Conservation (phyloP, 2,888 invertebrate genomes). For the Trissonchulus sp. region DNA sequence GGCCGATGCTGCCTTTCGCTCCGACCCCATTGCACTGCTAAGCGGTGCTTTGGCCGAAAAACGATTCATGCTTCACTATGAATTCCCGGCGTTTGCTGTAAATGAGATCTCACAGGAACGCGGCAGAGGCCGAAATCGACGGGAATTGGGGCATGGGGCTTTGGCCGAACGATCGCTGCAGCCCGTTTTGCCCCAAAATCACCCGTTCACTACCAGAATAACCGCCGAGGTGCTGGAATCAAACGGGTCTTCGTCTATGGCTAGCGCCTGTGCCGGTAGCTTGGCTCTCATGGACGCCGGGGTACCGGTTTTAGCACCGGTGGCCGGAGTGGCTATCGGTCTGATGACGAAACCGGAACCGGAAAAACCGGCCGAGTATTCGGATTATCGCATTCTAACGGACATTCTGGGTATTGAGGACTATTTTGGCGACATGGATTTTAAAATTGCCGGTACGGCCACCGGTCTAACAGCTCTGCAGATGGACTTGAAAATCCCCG, state of each 20-base stretch:
- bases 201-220: slow-evolving; percentile 80
- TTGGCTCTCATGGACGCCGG: slow-evolving; percentile 94
- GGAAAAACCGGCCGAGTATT: slow-evolving; percentile 22
- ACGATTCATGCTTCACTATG: slow-evolving; percentile 96
- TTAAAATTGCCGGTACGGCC: slow-evolving; percentile 92
- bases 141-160: slow-evolving; percentile 94
- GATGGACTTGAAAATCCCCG: slow-evolving; percentile 49
- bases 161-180: slow-evolving; percentile 82
- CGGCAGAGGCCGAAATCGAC: slow-evolving; percentile 60
- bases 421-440: slow-evolving; percentile 98
- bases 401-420: slow-evolving; percentile 83
- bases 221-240: slow-evolving; percentile 65
- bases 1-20: slow-evolving; percentile 77
- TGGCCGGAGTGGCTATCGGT: slow-evolving; percentile 92
- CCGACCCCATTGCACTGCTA: slow-evolving; percentile 73
- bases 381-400: slow-evolving; percentile 42
- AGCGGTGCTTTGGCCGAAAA: slow-evolving; percentile 88
- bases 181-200: slow-evolving; percentile 74
- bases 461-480: slow-evolving; percentile 57
- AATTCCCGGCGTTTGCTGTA: slow-evolving; percentile 96
- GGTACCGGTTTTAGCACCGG: slow-evolving; percentile 69
- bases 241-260: slow-evolving; percentile 94
- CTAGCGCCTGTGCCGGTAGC: slow-evolving; percentile 89
- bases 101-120: slow-evolving; percentile 70
- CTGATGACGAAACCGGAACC: slow-evolving; percentile 64